Percentiles rank a stretch among this genome's conserved stretches.
These are phyloP conservation scores for Pluvialis apricaria DNA, from an alignment of 2,113 vertebrate genomes.

Conservation along the genomic window DNA sequence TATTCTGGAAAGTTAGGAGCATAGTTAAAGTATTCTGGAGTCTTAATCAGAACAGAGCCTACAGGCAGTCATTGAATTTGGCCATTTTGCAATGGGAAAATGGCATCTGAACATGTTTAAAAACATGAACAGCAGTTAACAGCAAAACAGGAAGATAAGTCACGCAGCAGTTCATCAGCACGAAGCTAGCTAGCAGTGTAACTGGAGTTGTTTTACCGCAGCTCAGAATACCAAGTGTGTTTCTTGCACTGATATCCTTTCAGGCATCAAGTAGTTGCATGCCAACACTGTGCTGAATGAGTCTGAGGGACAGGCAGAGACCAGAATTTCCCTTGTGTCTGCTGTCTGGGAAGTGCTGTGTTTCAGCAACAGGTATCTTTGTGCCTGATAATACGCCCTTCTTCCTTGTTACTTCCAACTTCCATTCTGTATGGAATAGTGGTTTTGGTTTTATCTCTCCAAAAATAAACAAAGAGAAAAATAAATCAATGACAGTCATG, in stretches of 20 bases:
- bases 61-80: background rate
- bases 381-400: background rate
- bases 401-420: background rate
- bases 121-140: background rate
- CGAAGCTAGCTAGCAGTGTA: background rate
- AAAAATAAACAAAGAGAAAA: background rate
- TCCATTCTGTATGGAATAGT: background rate
- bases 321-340: background rate
- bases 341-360: background rate
- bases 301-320: background rate
- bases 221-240: background rate
- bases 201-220: background rate
- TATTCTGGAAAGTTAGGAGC: background rate
- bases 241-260: background rate
- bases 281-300: background rate
- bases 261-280: background rate
- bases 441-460: background rate
- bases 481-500: background rate
- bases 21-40: background rate
- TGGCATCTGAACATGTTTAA: background rate
- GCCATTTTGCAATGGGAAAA: background rate
- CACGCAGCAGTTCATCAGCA: background rate
- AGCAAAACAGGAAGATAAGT: background rate
- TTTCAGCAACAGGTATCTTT: background rate
- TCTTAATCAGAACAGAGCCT: background rate